Conservation (phyloP, 2,888 invertebrate species). For the Lepidochitona cinerea region DNA sequence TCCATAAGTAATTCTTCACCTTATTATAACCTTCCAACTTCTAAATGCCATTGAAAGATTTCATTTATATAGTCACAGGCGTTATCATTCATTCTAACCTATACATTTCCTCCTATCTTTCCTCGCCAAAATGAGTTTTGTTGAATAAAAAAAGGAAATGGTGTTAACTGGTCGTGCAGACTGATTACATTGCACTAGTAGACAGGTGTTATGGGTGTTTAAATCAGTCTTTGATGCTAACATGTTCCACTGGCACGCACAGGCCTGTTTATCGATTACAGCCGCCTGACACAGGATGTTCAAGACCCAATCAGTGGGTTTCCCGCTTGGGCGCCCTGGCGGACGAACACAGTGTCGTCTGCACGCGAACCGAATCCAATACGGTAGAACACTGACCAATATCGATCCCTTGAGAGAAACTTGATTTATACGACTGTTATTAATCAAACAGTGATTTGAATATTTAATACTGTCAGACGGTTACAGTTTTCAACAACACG, state of each 20-base stretch:
- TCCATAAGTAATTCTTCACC: no score
- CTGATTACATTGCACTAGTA: neutral
- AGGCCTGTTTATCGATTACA: neutral
- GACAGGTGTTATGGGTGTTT: constrained; percentile 6
- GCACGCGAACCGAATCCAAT: constrained; percentile 4
- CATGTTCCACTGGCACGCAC: constrained; percentile 1
- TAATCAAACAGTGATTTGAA: constrained; percentile 9
- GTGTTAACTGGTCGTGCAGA: no score
- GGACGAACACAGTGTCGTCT: constrained; percentile 4
- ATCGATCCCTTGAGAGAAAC: neutral
- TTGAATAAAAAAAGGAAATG: no score
- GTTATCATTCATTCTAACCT: no score
- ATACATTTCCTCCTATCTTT: no score
- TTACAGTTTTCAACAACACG: no score
- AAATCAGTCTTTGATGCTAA: neutral
- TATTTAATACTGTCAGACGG: constrained; percentile 4
- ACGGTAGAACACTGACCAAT: neutral
- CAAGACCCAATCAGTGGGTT: constrained; percentile 2
- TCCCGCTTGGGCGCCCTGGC: neutral
- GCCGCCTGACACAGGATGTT: neutral
- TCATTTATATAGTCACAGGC: no score
- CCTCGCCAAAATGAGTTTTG: no score
- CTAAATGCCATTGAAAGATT: no score
- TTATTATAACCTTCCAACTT: no score
- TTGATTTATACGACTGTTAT: constrained; percentile 6